Percentiles rank a stretch among this genome's conserved stretches.
phyloP scores from a whole-genome alignment of 2,797 vertebrate species.

The Netta rufina region DNA sequence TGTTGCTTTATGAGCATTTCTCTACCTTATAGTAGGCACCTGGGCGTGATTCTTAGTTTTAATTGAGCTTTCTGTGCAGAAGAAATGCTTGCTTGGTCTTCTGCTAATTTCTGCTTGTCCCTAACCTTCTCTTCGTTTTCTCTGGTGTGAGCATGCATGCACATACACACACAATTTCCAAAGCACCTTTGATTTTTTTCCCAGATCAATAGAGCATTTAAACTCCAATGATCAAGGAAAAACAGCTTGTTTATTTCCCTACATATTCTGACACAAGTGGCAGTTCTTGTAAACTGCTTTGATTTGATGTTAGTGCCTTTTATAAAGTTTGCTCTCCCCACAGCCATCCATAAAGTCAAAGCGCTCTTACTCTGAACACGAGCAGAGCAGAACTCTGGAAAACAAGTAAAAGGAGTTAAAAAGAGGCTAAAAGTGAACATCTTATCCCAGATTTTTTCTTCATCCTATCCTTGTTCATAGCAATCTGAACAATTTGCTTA shows the following conservation, averaged over 20 bases:
- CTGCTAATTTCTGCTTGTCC: constrained; percentile 20
- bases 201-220: constrained; percentile 70
- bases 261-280: constrained; percentile 54
- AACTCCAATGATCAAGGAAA: constrained; percentile 68
- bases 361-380: neutral
- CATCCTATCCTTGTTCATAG: neutral
- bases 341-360: constrained; percentile 52
- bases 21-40: neutral
- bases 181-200: constrained; percentile 59
- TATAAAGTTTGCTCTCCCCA: constrained; percentile 55
- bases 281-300: constrained; percentile 47
- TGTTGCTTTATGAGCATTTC: neutral
- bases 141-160: constrained; percentile 12
- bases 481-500: neutral
- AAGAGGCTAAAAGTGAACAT: neutral
- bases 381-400: constrained; percentile 8
- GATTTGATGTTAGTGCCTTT: constrained; percentile 60
- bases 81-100: neutral
- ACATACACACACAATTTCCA: constrained; percentile 33
- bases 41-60: neutral
- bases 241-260: constrained; percentile 59
- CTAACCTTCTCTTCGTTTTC: constrained; percentile 1
- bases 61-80: neutral
- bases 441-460: neutral
- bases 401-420: neutral